These are phyloP conservation scores for Corythaixoides concolor DNA, from an alignment of 2,113 vertebrate species.

Conservation along the genomic window DNA sequence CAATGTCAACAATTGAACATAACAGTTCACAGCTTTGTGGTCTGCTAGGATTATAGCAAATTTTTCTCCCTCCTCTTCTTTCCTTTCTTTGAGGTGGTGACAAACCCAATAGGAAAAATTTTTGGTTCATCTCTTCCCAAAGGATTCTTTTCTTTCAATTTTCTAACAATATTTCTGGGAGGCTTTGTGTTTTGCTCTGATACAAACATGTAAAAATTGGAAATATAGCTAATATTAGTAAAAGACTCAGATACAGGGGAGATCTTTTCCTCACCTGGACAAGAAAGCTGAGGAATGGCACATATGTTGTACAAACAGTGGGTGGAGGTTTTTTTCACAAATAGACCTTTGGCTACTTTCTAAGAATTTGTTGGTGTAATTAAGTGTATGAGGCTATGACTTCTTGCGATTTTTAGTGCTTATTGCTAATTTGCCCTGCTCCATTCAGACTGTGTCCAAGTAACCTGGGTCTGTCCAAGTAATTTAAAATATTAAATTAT, in stretches of 20 bases:
- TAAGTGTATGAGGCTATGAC: neutral
- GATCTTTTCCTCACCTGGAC: neutral
- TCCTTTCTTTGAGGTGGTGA: neutral
- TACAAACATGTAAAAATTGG: neutral
- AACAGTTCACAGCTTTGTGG: neutral
- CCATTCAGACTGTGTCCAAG: neutral
- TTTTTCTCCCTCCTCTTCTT: neutral
- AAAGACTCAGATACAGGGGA: neutral
- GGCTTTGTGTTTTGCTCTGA: neutral
- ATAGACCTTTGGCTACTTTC: neutral
- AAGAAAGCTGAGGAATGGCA: neutral
- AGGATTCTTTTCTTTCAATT: neutral
- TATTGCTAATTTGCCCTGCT: neutral
- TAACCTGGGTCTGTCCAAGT: neutral
- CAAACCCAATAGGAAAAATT: neutral
- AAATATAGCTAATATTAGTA: neutral
- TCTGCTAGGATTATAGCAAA: neutral
- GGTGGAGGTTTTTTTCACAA: neutral
- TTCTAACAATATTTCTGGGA: neutral
- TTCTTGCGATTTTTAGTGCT: neutral
- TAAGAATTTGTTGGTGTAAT: neutral
- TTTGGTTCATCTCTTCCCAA: neutral
- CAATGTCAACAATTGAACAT: neutral
- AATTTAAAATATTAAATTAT: neutral
- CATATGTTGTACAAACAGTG: rapidly evolving